A percentile compares a stretch with the other conserved stretches of the same genome.
phyloP scores from a whole-genome alignment of 1,140 invertebrate genomes.

The Gonatopus flavifemur region DNA sequence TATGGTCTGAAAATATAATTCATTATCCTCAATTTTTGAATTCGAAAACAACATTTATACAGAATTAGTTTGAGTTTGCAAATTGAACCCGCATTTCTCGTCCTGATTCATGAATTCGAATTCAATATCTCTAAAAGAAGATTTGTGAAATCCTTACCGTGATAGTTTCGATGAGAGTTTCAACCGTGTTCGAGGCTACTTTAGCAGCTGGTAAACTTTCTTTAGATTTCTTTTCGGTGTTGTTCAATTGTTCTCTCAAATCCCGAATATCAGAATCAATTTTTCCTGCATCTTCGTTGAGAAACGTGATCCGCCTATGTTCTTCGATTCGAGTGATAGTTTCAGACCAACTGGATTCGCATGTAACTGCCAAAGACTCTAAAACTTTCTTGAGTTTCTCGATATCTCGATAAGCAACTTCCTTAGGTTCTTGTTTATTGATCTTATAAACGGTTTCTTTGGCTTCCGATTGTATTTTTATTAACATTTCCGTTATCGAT shows the following conservation, averaged over 20 bases:
- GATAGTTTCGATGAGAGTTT: constrained; percentile 79
- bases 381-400: constrained; percentile 69
- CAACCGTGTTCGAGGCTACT: constrained; percentile 71
- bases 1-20: constrained; percentile 60
- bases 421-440: constrained; percentile 68
- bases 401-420: constrained; percentile 69
- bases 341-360: constrained; percentile 65
- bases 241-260: constrained; percentile 40
- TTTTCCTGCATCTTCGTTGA: constrained; percentile 71
- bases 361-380: constrained; percentile 56
- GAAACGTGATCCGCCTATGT: constrained; percentile 68
- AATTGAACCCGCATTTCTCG: no score
- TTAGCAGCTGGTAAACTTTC: constrained; percentile 71
- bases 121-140: no score
- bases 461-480: constrained; percentile 64
- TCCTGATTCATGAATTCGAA: no score
- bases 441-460: constrained; percentile 68
- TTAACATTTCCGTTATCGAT: constrained; percentile 64
- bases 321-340: constrained; percentile 66
- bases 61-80: no score
- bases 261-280: constrained; percentile 64
- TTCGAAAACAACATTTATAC: no score
- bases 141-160: constrained; percentile 66
- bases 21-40: no score
- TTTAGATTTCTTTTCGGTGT: constrained; percentile 52